A percentile compares a stretch with the other conserved stretches of the same genome.
phyloP scores from a whole-genome alignment of 2,797 vertebrate genomes.

The Tachyglossus aculeatus region DNA sequence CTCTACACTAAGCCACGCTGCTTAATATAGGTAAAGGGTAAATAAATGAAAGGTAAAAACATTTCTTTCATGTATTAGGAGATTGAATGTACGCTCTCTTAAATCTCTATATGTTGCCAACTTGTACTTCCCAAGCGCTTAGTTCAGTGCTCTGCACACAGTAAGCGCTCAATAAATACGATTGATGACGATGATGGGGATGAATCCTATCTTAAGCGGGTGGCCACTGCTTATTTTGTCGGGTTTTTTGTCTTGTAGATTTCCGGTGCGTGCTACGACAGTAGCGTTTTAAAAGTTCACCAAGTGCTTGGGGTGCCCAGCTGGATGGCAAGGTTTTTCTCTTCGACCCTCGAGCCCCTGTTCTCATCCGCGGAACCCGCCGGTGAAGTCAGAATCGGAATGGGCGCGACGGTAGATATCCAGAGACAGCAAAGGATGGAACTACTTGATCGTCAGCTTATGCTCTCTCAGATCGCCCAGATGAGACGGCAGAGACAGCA shows the following conservation, averaged over 20 bases:
- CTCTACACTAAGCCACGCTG: too few relatives aligned
- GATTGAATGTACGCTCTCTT: too few relatives aligned
- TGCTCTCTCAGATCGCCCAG: conserved; percentile 90
- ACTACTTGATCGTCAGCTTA: conserved; percentile 89
- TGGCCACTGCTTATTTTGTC: too few relatives aligned
- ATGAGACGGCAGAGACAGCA: conserved; percentile 81
- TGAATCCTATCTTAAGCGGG: too few relatives aligned
- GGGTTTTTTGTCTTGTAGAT: conserved; percentile 75
- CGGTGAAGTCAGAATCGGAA: conserved; percentile 85
- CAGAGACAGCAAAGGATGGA: conserved; percentile 96
- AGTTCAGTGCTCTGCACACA: too few relatives aligned
- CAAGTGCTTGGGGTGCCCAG: conserved; percentile 81
- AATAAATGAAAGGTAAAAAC: too few relatives aligned
- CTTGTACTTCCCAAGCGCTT: too few relatives aligned
- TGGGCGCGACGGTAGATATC: conserved; percentile 97
- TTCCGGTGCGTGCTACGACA: conserved; percentile 87
- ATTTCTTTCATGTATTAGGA: too few relatives aligned
- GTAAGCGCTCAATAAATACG: too few relatives aligned
- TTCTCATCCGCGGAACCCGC: conserved; percentile 86
- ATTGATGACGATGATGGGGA: too few relatives aligned
- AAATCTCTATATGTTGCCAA: too few relatives aligned
- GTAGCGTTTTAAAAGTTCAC: conserved; percentile 79
- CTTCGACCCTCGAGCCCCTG: conserved; percentile 84
- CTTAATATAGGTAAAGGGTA: too few relatives aligned
- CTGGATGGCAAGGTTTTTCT: conserved; percentile 82